Evolutionary conservation across 2,888 invertebrate genomes (phyloP), one percentile per base, ranked within the genome.

Genomic region (Serripes groenlandicus): DNA sequence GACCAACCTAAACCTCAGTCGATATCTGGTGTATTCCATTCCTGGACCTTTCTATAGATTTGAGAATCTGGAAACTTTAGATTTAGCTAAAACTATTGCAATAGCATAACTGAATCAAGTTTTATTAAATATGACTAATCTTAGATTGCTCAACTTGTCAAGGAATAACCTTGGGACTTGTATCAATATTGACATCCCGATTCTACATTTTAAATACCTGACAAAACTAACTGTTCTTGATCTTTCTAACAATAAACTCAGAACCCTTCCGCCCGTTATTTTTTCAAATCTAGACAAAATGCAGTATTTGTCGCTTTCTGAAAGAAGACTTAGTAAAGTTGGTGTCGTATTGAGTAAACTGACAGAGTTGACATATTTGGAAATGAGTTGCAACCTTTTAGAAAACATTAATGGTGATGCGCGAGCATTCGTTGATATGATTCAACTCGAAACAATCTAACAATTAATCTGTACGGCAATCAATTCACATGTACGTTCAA

Each of bases 1-100:
- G n/a, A 28, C 30, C 7, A 62, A 32, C n/a, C 1, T 62, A 3
- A 62, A 62, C 1, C 62, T 62, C 15, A 62, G 34, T 21, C 32
- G 62, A 9, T 34, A 62, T 62, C 30, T 62, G 15, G 34, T 62
- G 15, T 62, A 62, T 21, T 62, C 62, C 11, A 34, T 62, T 34
- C 34, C 62, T 30, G 62, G 62, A 1, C 62, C 62, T 2, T 62
- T 62, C 9, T 62, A 34, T 34, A 34, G 62, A 4, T 34, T 62
- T 34, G 62, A 62, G 21, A 11, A n/a, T 32, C n/a, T 62, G 21
- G 32, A 62, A 32, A 62, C 28, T 18, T 32, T 62, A n/a, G 62
- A 62, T 62, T 62, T 62, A 62, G 62, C 34, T 15, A 34, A 62
- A 62, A 62, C 34, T 62, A 62, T 34, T 62, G 62, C 35, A 18